Evolutionary conservation across 2,888 invertebrate genomes (phyloP).

Genomic region (Agriopis aurantiaria): DNA sequence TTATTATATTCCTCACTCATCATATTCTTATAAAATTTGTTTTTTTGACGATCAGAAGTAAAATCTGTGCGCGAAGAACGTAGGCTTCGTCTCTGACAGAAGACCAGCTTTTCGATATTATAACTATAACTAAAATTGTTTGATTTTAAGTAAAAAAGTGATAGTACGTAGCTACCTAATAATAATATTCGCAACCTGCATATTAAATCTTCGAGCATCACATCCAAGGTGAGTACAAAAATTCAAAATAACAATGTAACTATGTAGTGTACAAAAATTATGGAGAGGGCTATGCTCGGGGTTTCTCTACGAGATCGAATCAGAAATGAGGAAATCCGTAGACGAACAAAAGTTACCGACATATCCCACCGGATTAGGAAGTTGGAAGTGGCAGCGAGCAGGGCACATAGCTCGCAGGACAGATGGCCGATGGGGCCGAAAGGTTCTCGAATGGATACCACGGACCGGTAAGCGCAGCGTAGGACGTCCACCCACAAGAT

Average conservation of each 20-base stretch:
- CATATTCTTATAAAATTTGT: not conserved
- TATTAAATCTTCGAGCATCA: constrained; percentile 18
- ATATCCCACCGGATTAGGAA: too few species aligned
- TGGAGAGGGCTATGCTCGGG: too few species aligned
- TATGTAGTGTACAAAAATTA: too few species aligned
- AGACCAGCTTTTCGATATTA: not conserved
- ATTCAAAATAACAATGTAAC: not conserved
- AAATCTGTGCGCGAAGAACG: constrained; percentile 11
- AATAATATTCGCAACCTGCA: not conserved
- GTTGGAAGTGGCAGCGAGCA: too few species aligned
- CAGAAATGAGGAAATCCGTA: too few species aligned
- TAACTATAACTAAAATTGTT: not conserved
- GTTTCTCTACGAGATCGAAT: too few species aligned
- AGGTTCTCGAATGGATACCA: too few species aligned
- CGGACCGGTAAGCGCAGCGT: too few species aligned
- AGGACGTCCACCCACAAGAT: too few species aligned
- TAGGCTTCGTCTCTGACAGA: not conserved
- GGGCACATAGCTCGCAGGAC: too few species aligned
- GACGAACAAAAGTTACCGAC: too few species aligned
- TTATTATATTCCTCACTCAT: not conserved
- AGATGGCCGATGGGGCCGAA: too few species aligned
- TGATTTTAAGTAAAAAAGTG: not conserved
- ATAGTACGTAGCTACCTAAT: not conserved
- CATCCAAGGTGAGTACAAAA: constrained; percentile 37
- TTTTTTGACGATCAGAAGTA: not conserved